These are phyloP conservation scores for Bufo gargarizans DNA, from an alignment of 2,113 vertebrate species.

Conservation along the genomic window DNA sequence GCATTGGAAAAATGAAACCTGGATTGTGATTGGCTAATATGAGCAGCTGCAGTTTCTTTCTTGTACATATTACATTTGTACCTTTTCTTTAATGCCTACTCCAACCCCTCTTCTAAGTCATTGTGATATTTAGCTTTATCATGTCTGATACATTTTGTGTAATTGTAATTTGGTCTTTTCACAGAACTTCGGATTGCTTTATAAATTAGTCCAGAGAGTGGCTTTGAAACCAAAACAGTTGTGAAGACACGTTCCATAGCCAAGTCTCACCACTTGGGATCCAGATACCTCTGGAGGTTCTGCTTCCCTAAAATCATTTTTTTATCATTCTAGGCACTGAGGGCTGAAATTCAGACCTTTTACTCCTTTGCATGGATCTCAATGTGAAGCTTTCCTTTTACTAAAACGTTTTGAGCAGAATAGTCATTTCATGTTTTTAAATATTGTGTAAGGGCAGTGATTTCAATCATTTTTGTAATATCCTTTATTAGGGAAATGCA, in stretches of 20 bases:
- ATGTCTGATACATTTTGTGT: background rate
- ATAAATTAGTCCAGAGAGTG: conserved; percentile 83
- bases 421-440: background rate
- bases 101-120: too few species aligned
- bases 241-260: conserved; percentile 63
- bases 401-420: conserved; percentile 11
- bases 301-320: background rate
- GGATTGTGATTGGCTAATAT: too few species aligned
- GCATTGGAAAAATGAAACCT: too few species aligned
- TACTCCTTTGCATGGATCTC: conserved; percentile 5
- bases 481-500: too few species aligned
- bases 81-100: too few species aligned
- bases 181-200: conserved; percentile 91
- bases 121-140: background rate
- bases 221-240: conserved; percentile 88
- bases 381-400: background rate
- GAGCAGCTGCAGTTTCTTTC: too few species aligned
- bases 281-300: background rate
- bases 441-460: too few species aligned
- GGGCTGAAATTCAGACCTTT: background rate
- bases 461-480: too few species aligned
- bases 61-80: too few species aligned
- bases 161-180: conserved; percentile 19
- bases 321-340: conserved; percentile 3
- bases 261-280: background rate